Evolutionary conservation across 2,797 vertebrate species (phyloP).

Genomic region (Tadarida brasiliensis): DNA sequence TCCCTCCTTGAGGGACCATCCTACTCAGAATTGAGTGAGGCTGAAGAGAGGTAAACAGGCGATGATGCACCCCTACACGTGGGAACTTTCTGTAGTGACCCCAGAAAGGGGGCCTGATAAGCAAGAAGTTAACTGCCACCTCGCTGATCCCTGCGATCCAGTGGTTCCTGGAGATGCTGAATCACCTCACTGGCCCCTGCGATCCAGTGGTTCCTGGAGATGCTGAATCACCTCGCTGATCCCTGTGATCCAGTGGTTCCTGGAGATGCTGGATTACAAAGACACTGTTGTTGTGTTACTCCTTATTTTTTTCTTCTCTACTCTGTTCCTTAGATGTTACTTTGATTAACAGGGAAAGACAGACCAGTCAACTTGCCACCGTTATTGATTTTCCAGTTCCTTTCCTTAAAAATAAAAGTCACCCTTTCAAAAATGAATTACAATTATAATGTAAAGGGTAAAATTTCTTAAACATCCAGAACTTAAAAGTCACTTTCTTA

Average conservation of each 20-base stretch:
- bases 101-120: neutral
- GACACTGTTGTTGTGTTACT: neutral
- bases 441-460: neutral
- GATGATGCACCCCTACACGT: rapidly evolving
- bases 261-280: neutral
- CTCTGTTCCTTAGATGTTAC: neutral
- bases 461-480: neutral
- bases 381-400: neutral
- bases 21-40: neutral
- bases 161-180: neutral
- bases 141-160: rapidly evolving
- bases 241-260: neutral
- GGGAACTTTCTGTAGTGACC: neutral
- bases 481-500: neutral
- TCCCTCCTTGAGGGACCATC: neutral
- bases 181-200: neutral
- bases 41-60: neutral
- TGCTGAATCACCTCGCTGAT: neutral
- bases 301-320: neutral
- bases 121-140: neutral
- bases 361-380: neutral
- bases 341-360: neutral
- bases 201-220: neutral
- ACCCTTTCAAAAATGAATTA: neutral
- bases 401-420: neutral